Evolutionary conservation across 2,797 vertebrate species (phyloP).

Genomic region (Champsocephalus esox): DNA sequence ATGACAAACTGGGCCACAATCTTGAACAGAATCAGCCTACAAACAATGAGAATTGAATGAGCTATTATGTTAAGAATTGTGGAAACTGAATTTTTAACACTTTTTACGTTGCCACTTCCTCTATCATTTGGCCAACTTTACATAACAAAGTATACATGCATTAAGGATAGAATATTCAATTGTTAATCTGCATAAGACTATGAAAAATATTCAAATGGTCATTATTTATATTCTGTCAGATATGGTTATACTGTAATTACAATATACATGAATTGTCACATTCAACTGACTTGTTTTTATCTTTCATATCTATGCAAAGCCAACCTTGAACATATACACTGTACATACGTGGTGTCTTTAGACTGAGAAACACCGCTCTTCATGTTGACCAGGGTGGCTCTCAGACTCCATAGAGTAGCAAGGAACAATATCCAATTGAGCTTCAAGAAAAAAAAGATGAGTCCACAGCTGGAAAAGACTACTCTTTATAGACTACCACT

Average conservation of each 20-base stretch:
- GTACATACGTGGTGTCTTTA: constrained; percentile 72
- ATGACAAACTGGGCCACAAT: constrained; percentile 80
- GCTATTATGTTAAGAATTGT: background rate
- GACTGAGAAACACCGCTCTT: constrained; percentile 81
- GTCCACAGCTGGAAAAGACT: no score
- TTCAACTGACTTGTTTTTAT: background rate
- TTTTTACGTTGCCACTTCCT: no score
- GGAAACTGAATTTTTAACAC: background rate
- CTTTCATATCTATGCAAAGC: background rate
- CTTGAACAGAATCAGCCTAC: constrained; percentile 78
- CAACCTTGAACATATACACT: background rate
- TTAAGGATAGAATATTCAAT: background rate
- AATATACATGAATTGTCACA: background rate
- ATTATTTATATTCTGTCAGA: background rate
- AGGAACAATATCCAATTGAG: constrained; percentile 71
- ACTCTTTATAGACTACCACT: no score
- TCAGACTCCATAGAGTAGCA: constrained; percentile 79
- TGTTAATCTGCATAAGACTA: background rate
- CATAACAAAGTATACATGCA: no score
- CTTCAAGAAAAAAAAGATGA: constrained; percentile 6
- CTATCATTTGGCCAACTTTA: background rate
- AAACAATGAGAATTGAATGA: background rate
- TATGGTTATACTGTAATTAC: background rate
- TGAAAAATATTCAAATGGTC: background rate
- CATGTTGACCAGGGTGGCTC: constrained; percentile 78